A percentile compares a stretch with the other conserved stretches of the same genome.
These are phyloP conservation scores for Hypocryptadius cinnamomeus DNA, from an alignment of 2,113 vertebrate species.

Conservation along the genomic window DNA sequence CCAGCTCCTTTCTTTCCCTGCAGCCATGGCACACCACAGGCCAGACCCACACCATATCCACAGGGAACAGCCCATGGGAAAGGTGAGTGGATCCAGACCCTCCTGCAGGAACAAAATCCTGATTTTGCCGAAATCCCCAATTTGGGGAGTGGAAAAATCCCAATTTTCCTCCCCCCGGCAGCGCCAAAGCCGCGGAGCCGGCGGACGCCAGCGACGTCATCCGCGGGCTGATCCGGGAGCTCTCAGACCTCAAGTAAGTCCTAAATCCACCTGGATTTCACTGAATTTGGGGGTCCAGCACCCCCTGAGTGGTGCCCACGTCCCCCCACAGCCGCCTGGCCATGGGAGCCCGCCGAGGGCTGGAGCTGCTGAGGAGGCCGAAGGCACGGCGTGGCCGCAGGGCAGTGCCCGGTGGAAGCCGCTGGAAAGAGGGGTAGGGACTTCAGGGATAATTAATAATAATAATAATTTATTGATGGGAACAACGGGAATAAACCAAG, in stretches of 20 bases:
- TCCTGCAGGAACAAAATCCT: not conserved
- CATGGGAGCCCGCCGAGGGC: not conserved
- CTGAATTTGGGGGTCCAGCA: not conserved
- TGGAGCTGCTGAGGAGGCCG: not conserved
- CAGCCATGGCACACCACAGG: not conserved
- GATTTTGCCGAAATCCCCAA: not conserved
- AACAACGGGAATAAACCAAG: not conserved
- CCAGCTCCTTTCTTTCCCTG: not conserved
- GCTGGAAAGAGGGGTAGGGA: not conserved
- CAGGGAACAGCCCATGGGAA: rapidly evolving
- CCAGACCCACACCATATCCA: too few species aligned
- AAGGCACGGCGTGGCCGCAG: not conserved
- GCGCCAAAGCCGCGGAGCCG: not conserved
- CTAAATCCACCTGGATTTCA: rapidly evolving
- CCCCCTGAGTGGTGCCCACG: rapidly evolving
- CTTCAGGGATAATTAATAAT: too few species aligned
- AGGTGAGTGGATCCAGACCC: not conserved
- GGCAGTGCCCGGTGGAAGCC: not conserved
- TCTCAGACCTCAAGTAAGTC: not conserved
- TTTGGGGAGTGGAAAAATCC: not conserved
- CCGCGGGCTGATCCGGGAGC: not conserved
- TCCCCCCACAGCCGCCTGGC: not conserved
- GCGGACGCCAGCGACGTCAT: not conserved
- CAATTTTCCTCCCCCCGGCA: not conserved
- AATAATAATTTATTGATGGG: not conserved